These are phyloP conservation scores for Struthio camelus DNA, from an alignment of 2,113 vertebrate genomes.

Conservation along the genomic window DNA sequence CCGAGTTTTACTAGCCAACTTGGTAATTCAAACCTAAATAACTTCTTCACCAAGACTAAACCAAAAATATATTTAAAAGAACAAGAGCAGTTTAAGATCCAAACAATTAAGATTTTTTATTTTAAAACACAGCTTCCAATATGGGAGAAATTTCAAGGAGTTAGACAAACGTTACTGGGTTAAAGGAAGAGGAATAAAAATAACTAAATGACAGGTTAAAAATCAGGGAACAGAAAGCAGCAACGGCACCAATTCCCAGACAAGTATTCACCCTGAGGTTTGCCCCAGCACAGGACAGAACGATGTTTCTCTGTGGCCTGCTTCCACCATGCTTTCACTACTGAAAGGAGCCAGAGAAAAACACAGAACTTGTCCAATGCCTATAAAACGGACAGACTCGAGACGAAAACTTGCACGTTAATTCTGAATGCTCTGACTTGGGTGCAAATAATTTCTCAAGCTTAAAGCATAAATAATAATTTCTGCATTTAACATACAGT, in stretches of 20 bases:
- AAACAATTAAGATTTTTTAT: neutral
- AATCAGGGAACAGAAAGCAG: neutral
- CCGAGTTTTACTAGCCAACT: neutral
- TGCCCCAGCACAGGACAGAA: neutral
- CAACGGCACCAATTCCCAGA: neutral
- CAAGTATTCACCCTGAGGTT: neutral
- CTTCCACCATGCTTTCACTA: neutral
- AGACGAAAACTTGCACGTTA: neutral
- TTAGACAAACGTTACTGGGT: neutral
- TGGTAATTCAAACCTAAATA: neutral
- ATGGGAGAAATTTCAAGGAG: neutral
- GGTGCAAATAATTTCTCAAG: neutral
- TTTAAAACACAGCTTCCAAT: neutral
- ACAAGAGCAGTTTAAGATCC: neutral
- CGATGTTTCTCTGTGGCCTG: neutral
- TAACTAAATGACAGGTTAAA: neutral
- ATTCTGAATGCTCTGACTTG: neutral
- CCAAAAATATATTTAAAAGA: neutral
- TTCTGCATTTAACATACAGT: slow-evolving; percentile 8
- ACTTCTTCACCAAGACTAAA: neutral
- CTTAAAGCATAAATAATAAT: neutral
- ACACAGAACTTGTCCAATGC: neutral
- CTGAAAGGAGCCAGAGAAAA: neutral
- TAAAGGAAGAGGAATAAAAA: neutral
- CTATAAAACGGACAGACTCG: neutral